These are phyloP conservation scores for Rhinichthys osculus DNA, from an alignment of 2,797 vertebrate genomes.

Conservation along the genomic window DNA sequence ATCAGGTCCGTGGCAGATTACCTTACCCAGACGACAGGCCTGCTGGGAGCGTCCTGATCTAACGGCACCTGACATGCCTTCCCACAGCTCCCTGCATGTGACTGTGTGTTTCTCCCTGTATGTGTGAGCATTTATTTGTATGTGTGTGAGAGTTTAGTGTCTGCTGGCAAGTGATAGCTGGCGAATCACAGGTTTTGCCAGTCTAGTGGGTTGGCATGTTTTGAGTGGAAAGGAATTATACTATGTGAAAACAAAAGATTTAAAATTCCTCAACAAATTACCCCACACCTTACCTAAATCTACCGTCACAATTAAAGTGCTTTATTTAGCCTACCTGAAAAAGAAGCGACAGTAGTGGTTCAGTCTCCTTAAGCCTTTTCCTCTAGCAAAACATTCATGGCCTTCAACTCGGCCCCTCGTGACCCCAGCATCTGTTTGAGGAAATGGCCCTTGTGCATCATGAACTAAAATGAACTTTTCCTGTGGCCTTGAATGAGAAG, in stretches of 20 bases:
- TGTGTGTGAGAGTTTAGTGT: slow-evolving; percentile 37
- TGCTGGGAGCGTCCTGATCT: slow-evolving; percentile 76
- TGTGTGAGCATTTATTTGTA: slow-evolving; percentile 27
- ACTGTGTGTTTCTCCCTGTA: slow-evolving; percentile 46
- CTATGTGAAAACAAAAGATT: background rate
- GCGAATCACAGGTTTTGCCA: slow-evolving; percentile 69
- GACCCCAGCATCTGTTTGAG: slow-evolving; percentile 30
- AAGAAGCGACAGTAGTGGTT: background rate
- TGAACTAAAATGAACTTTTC: slow-evolving; percentile 31
- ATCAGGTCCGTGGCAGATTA: slow-evolving; percentile 60
- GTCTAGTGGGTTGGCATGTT: slow-evolving; percentile 11
- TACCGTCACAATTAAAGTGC: background rate
- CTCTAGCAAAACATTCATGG: slow-evolving; percentile 36
- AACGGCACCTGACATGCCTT: slow-evolving; percentile 81
- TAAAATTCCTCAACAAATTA: background rate
- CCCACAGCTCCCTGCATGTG: slow-evolving; percentile 64
- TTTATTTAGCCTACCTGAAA: background rate
- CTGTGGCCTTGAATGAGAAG: slow-evolving; percentile 23
- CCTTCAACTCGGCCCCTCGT: slow-evolving; percentile 25
- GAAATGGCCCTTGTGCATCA: slow-evolving; percentile 36
- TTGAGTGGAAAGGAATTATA: background rate
- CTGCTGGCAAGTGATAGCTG: slow-evolving; percentile 61
- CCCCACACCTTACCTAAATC: background rate
- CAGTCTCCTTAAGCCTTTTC: slow-evolving; percentile 33
- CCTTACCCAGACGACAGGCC: slow-evolving; percentile 64